Evolutionary conservation across 1,140 invertebrate species (phyloP).

Genomic region (Cotesia vestalis): DNA sequence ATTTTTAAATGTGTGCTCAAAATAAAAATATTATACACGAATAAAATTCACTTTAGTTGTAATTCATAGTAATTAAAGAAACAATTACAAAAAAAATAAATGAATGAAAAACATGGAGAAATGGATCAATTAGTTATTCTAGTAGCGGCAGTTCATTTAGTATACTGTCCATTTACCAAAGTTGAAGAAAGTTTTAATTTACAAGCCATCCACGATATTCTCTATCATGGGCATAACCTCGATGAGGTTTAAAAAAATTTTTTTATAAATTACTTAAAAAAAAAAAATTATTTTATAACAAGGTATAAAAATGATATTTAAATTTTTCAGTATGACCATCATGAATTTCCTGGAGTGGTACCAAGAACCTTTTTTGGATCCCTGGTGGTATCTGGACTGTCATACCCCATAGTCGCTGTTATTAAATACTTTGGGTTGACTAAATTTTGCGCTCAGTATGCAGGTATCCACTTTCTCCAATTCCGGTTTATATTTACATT

Average conservation of each 20-base stretch:
- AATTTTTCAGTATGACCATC: conserved; percentile 90
- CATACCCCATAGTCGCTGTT: conserved; percentile 79
- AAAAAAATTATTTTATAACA: too few relatives aligned
- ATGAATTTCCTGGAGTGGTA: conserved; percentile 98
- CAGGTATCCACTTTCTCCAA: conserved; percentile 74
- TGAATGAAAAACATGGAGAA: conserved; percentile 34
- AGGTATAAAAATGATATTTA: background rate
- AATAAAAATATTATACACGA: background rate
- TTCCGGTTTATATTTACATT: conserved; percentile 36
- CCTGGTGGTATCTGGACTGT: conserved; percentile 80
- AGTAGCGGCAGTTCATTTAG: conserved; percentile 79
- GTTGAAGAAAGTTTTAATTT: conserved; percentile 99
- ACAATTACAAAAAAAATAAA: background rate
- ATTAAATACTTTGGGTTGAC: conserved; percentile 76
- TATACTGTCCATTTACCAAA: conserved; percentile 96
- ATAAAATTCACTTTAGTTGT: too few relatives aligned
- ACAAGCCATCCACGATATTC: conserved; percentile 96
- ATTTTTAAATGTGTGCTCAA: background rate
- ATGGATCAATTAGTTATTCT: conserved; percentile 68
- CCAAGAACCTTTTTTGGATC: conserved; percentile 96
- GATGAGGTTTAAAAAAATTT: conserved; percentile 72
- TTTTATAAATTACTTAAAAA: background rate
- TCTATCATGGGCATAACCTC: conserved; percentile 87
- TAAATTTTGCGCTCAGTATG: conserved; percentile 91
- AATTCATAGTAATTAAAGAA: too few relatives aligned